Evolutionary conservation across 1,140 invertebrate genomes (phyloP).

Genomic region (Drosophila mojavensis): DNA sequence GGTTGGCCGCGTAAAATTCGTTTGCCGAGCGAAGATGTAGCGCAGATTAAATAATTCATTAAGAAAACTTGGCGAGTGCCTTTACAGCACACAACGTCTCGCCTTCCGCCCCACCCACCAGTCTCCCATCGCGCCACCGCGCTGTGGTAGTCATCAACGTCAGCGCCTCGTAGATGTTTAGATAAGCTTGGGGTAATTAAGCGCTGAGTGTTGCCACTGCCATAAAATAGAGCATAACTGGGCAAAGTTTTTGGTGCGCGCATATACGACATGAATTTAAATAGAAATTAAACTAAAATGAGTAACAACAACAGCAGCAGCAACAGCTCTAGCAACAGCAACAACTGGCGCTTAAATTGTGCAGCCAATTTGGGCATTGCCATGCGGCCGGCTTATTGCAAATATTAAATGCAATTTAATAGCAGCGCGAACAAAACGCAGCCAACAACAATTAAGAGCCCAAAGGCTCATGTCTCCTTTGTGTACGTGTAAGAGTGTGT

Average conservation of each 20-base stretch:
- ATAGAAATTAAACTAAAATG: conserved; percentile 81
- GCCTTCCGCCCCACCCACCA: neutral
- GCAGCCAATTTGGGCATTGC: conserved; percentile 56
- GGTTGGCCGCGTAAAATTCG: conserved; percentile 60
- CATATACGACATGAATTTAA: conserved; percentile 79
- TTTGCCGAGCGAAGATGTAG: conserved; percentile 50
- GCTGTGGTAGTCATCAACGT: conserved; percentile 41
- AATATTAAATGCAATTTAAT: conserved; percentile 72
- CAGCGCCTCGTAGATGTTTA: conserved; percentile 70
- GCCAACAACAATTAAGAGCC: conserved; percentile 67
- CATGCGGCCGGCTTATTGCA: conserved; percentile 33
- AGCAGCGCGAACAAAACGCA: conserved; percentile 60
- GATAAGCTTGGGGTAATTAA: conserved; percentile 79
- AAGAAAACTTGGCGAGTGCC: conserved; percentile 63
- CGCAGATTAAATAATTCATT: conserved; percentile 80
- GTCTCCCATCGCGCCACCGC: neutral
- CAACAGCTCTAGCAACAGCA: conserved; percentile 28
- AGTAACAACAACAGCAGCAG: conserved; percentile 39
- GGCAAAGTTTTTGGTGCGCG: conserved; percentile 60
- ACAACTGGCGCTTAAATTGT: conserved; percentile 69
- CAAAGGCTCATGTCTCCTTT: conserved; percentile 2
- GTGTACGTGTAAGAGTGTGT: conserved; percentile 15
- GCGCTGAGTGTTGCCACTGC: conserved; percentile 59
- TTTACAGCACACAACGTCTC: conserved; percentile 3
- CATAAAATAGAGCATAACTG: conserved; percentile 39